Conservation (phyloP, 1,140 invertebrate genomes). For the Drosophila orosa region DNA sequence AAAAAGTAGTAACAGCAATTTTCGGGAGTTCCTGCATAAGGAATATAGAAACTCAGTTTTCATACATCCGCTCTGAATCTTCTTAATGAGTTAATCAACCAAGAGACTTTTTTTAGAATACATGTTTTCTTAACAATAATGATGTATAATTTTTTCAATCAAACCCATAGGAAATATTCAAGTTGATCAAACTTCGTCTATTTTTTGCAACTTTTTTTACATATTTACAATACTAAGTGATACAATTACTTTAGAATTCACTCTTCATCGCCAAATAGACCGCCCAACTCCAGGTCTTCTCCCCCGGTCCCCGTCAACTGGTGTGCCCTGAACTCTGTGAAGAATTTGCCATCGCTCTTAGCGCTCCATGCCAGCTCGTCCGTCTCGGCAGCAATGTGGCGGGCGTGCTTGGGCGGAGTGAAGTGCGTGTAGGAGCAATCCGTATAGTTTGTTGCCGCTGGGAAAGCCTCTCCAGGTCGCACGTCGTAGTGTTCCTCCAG, state of each 20-base stretch:
- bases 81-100: too few relatives aligned
- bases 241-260: constrained; percentile 13
- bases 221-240: neutral
- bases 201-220: neutral
- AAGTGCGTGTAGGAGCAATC: constrained; percentile 68
- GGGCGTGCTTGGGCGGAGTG: constrained; percentile 59
- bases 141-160: too few relatives aligned
- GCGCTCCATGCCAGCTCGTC: constrained; percentile 55
- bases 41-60: too few relatives aligned
- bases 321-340: constrained; percentile 65
- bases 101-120: too few relatives aligned
- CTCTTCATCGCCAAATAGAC: constrained; percentile 48
- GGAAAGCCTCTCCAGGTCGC: constrained; percentile 7
- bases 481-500: constrained; percentile 84
- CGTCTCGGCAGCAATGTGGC: constrained; percentile 51
- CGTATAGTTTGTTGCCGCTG: constrained; percentile 38
- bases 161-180: neutral
- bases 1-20: too few relatives aligned
- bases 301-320: constrained; percentile 32
- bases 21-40: too few relatives aligned
- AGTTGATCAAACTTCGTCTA: neutral
- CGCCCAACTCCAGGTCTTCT: constrained; percentile 56
- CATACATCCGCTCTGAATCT: too few relatives aligned
- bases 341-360: constrained; percentile 70
- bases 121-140: too few relatives aligned